These are phyloP conservation scores for Carcina quercana DNA, from an alignment of 2,888 invertebrate genomes.

Conservation along the genomic window DNA sequence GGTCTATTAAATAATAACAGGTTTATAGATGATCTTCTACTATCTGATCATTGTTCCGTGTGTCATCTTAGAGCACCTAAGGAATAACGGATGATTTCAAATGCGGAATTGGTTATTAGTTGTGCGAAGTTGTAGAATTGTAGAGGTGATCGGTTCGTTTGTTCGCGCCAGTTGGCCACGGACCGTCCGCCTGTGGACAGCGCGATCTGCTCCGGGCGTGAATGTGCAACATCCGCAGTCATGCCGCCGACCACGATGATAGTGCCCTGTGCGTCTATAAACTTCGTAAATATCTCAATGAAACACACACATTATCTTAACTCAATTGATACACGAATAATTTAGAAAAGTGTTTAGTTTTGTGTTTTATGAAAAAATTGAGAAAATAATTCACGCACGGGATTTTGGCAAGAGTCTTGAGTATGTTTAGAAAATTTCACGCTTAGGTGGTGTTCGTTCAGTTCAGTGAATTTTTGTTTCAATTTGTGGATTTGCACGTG, in stretches of 20 bases:
- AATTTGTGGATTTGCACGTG: conserved; percentile 17
- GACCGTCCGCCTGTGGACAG: conserved; percentile 61
- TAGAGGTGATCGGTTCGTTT: conserved; percentile 40
- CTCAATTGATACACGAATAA: background rate
- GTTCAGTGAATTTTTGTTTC: conserved; percentile 38
- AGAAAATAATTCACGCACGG: conserved; percentile 2
- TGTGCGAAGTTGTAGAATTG: conserved; percentile 16
- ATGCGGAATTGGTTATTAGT: conserved; percentile 67
- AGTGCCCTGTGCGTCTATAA: conserved; percentile 64
- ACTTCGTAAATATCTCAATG: conserved; percentile 24
- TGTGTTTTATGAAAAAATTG: background rate
- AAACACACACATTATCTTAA: conserved; percentile 1
- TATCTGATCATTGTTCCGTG: background rate
- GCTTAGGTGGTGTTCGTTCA: conserved; percentile 30
- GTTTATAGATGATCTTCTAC: conserved; percentile 16
- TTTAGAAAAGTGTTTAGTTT: conserved; percentile 4
- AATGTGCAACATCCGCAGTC: conserved; percentile 42
- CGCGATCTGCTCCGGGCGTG: conserved; percentile 49
- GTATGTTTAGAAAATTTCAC: conserved; percentile 33
- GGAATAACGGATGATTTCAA: conserved; percentile 66
- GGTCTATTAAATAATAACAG: conserved; percentile 12
- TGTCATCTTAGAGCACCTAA: too few relatives aligned
- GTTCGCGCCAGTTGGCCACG: conserved; percentile 59
- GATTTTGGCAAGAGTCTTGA: conserved; percentile 34
- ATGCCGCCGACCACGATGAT: conserved; percentile 72